These are phyloP conservation scores for Lamellibrachia columna DNA, from an alignment of 2,888 invertebrate species.

Conservation along the genomic window DNA sequence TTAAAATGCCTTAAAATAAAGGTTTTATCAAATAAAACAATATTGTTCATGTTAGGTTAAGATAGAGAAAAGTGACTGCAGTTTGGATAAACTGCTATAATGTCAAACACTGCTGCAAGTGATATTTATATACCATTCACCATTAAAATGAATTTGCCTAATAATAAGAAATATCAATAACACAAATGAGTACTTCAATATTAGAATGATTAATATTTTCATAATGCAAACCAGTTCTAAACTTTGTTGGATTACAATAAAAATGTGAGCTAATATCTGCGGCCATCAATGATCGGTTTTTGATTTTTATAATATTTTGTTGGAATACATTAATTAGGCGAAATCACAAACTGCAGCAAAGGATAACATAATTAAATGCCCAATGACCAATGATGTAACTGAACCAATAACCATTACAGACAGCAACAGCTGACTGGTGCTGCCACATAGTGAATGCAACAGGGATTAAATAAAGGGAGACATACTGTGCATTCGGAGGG, in stretches of 20 bases:
- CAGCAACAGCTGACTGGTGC: neutral
- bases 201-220: too few species aligned
- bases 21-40: neutral
- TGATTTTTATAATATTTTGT: neutral
- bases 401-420: neutral
- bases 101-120: too few species aligned
- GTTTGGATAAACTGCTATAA: too few species aligned
- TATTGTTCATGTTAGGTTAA: neutral
- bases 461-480: neutral
- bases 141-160: too few species aligned
- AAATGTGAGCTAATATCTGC: neutral
- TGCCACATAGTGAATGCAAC: slow-evolving; percentile 16
- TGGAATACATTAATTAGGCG: neutral
- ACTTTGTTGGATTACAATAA: neutral
- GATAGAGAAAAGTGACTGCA: too few species aligned
- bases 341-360: too few species aligned
- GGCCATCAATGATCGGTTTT: neutral
- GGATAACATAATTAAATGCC: neutral
- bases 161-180: too few species aligned
- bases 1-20: neutral
- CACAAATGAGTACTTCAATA: too few species aligned
- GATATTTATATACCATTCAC: neutral
- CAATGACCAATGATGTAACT: neutral
- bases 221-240: too few species aligned
- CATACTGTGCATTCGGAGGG: neutral